phyloP scores from a whole-genome alignment of 2,113 vertebrate genomes.

The Sorex araneus region DNA sequence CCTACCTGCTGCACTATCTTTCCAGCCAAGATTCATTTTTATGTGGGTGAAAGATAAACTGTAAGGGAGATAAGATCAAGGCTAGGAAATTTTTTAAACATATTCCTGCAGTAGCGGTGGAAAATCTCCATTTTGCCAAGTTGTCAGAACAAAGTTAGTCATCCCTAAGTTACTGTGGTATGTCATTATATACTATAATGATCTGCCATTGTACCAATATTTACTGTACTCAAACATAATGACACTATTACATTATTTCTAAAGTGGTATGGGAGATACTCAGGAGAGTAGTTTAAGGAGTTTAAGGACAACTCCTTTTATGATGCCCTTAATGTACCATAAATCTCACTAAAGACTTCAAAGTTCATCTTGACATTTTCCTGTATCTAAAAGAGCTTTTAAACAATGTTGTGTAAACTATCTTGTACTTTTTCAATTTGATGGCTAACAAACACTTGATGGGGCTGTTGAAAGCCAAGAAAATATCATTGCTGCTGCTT shows the following conservation, averaged over 20 bases:
- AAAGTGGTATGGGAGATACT: neutral
- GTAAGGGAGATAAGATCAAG: neutral
- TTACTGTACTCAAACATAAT: neutral
- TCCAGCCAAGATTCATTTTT: conserved; percentile 37
- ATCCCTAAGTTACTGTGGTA: neutral
- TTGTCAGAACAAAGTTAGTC: conserved; percentile 26
- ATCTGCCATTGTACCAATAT: neutral
- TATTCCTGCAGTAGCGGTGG: neutral
- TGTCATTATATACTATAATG: neutral
- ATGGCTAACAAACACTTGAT: conserved; percentile 1
- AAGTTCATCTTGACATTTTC: conserved; percentile 45
- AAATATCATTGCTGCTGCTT: conserved; percentile 30
- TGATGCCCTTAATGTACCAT: conserved; percentile 49
- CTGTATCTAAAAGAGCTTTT: conserved; percentile 62
- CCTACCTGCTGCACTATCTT: too few relatives aligned
- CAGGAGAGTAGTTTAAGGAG: conserved; percentile 34
- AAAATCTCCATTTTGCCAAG: neutral
- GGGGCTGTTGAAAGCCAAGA: conserved; percentile 24
- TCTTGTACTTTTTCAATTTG: conserved; percentile 31
- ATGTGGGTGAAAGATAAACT: conserved; percentile 42
- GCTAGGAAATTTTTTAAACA: neutral
- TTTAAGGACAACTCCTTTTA: conserved; percentile 33
- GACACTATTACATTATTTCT: conserved; percentile 41
- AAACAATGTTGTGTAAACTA: conserved; percentile 42
- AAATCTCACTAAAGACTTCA: conserved; percentile 64